Base-by-base conservation (phyloP, 2,888 invertebrate species). In the Polia nebulosa region DNA sequence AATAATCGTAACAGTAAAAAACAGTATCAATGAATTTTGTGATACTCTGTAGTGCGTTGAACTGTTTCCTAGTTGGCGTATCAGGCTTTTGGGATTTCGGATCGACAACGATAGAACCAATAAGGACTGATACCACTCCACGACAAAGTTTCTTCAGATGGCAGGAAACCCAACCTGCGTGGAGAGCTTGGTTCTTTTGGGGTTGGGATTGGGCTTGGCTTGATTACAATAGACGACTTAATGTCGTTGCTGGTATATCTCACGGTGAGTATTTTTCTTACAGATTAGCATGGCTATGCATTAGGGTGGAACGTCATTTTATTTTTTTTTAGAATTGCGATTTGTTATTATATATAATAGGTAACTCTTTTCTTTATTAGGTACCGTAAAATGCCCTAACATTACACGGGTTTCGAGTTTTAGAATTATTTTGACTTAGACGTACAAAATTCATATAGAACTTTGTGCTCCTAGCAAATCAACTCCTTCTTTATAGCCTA, bases 141-240 rank as follows among this genome's bases (percentile, higher is more conserved):
- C 55, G 76, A 9, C 59, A 41, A 22, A 77, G 77, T n/a, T 76
- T 78, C 66, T 87, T 87, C 56, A 71, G 86, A 36, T 87, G 87
- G 87, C 82, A 82, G 53, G 76, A 71, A 53, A n/a, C 36, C 20
- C 71, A 78, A 6, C 32, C 61, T 0, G 0, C 0, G 1, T 72
- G 25, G 36, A 20, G 11, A 65, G 11, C 3, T 59, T 65, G 47
- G 74, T 65, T 32, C 62, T 53, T 1, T 66, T 67, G 68, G 56
- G 11, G 13, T 1, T 47, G 29, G 67, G 56, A 67, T 9, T 74
- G 25, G 47, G 72, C 74, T 3, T 84, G 85, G 85, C 41, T 36
- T 0, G 63, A 73, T 0, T 60, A 41, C 20, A 8, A 63, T 32
- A 78, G 83, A 53, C 56, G 80, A 32, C 69, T 83, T 2, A 63